Percentiles rank a stretch among this genome's conserved stretches.
Conservation (phyloP, 2,797 vertebrate genomes). For the Ceyx erithaca region DNA sequence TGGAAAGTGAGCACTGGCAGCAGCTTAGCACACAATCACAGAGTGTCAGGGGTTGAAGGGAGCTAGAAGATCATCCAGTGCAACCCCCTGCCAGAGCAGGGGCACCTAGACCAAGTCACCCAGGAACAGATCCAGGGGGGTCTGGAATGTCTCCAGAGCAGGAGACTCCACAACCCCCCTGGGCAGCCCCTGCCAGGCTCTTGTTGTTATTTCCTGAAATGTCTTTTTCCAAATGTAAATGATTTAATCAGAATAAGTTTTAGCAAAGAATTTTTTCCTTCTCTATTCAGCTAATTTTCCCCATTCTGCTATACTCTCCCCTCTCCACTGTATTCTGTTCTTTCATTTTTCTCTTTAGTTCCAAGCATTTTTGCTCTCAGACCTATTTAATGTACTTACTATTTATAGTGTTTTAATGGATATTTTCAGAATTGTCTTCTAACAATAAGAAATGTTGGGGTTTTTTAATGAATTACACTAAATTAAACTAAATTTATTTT, state of each 20-base stretch:
- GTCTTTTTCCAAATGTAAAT: neutral
- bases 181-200: no score
- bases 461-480: neutral
- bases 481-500: neutral
- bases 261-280: neutral
- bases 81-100: no score
- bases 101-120: no score
- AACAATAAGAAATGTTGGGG: neutral
- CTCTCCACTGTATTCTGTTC: neutral
- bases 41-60: no score
- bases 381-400: neutral
- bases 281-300: neutral
- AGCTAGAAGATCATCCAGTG: no score
- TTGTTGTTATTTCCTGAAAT: neutral
- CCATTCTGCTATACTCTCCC: neutral
- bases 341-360: neutral
- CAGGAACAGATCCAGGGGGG: no score
- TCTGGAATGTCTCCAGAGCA: no score
- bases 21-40: neutral
- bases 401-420: neutral
- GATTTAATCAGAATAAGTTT: neutral
- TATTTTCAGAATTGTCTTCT: neutral
- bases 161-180: no score
- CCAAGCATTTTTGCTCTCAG: neutral
- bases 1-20: neutral